Conservation (phyloP, 1,140 invertebrate species). For the Temnothorax longispinosus region DNA sequence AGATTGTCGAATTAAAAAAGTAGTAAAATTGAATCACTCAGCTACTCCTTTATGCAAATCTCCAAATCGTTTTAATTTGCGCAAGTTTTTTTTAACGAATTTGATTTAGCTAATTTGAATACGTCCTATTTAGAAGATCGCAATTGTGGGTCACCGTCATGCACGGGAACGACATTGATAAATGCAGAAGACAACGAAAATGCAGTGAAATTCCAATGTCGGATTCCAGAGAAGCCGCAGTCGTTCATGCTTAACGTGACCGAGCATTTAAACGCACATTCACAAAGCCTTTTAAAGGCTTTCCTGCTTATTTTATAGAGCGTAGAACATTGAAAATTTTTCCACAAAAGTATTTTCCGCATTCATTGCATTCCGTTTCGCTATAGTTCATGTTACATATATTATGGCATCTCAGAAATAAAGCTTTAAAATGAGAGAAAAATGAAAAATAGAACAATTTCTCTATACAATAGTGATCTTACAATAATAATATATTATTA, state of each 20-base stretch:
- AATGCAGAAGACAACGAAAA: background rate
- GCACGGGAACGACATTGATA: background rate
- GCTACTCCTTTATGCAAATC: background rate
- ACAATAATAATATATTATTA: background rate
- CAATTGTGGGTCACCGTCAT: background rate
- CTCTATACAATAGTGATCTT: background rate
- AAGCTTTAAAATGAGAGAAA: background rate
- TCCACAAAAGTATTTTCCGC: background rate
- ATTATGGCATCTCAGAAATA: too few relatives aligned
- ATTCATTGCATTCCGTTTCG: background rate
- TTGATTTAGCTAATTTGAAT: background rate
- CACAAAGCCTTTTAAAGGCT: background rate
- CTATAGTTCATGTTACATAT: too few relatives aligned
- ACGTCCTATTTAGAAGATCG: background rate
- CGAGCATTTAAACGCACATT: constrained; percentile 21
- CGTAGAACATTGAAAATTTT: background rate
- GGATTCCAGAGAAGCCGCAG: constrained; percentile 28
- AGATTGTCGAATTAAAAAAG: background rate
- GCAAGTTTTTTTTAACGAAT: background rate
- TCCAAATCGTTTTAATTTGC: background rate
- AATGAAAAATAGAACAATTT: background rate
- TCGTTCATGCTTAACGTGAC: background rate
- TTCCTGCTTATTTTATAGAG: background rate
- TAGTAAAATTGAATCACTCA: background rate
- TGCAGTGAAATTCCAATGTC: background rate